Percentiles rank a stretch among this genome's conserved stretches.
phyloP scores from a whole-genome alignment of 2,888 invertebrate species.

The Drosophila hamatofila region DNA sequence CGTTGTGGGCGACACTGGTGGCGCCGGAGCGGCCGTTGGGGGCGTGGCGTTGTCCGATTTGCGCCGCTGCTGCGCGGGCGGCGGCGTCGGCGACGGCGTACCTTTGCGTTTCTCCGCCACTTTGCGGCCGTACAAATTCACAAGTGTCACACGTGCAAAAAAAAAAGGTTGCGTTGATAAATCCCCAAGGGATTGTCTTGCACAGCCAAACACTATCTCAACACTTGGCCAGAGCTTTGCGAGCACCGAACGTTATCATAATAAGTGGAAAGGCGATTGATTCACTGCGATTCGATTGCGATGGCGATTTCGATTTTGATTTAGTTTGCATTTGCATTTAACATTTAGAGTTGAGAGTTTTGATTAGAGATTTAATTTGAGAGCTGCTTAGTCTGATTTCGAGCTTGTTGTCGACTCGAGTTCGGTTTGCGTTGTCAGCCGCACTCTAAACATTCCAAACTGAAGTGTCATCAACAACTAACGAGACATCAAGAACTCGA shows the following conservation, averaged over 20 bases:
- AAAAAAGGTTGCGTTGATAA: background rate
- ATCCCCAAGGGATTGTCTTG: constrained; percentile 6
- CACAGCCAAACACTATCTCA: background rate
- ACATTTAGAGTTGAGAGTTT: constrained; percentile 1
- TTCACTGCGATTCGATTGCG: constrained; percentile 2
- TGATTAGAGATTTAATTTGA: background rate
- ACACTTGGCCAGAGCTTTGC: constrained; percentile 13
- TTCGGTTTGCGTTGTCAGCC: constrained; percentile 60
- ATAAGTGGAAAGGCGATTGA: constrained; percentile 1
- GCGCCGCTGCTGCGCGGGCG: constrained; percentile 81
- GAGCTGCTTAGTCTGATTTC: constrained; percentile 16
- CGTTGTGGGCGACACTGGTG: constrained; percentile 25
- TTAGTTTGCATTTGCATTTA: background rate
- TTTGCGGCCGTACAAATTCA: constrained; percentile 70
- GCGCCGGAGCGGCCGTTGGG: constrained; percentile 9
- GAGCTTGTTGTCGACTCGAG: constrained; percentile 31
- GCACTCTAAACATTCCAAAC: constrained; percentile 83
- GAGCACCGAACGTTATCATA: constrained; percentile 14
- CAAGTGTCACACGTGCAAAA: constrained; percentile 36
- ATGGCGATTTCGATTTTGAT: background rate
- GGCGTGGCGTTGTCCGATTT: constrained; percentile 62
- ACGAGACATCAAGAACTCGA: constrained; percentile 84
- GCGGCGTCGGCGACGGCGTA: constrained; percentile 81
- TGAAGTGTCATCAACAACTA: constrained; percentile 86
- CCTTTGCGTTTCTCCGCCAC: constrained; percentile 85